Base-by-base conservation (phyloP, 2,797 vertebrate genomes). In the Gobionotothen gibberifrons region DNA sequence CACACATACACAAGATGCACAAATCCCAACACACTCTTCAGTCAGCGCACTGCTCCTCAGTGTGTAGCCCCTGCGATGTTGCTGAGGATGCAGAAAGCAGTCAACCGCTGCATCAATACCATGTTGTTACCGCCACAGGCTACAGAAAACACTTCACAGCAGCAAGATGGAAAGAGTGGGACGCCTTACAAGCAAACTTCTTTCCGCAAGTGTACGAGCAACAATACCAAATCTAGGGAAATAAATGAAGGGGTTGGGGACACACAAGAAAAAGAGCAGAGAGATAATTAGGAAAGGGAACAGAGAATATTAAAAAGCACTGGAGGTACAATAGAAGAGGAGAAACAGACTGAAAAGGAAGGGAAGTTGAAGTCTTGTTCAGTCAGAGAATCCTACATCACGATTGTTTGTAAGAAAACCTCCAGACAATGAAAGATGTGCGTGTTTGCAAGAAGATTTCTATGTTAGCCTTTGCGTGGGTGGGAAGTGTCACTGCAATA, bases 31-130 rank as follows among this genome's bases (percentile, higher is more conserved):
- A 9, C 32, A 66, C 9, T 26, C 22, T 26, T 26, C 22, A 26
- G 22, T 26, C 22, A 26, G 3, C 22, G 22, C 22, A 26, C 26
- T 26, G 52, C 56, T n/a, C 22, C 54, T 58, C 61, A 11, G 48
- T 51, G 62, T 47, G 77, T 48, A 6, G 72, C 71, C 11, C 16
- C 44, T 64, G 53, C 26, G 54, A 61, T 79, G 68, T 57, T 86
- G 81, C 87, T 84, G 82, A 85, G 63, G 64, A 64, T 47, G 82
- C 70, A 87, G 79, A 85, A 90, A 83, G 47, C 80, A 47, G 71
- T 54, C 11, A 32, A 64, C 68, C 77, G 46, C 76, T 77, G 72
- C 83, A 72, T 83, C 78, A 76, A 49, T 82, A 69, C 78, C 21
- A 60, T 49, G 63, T 65, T 51, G 77, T 67, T 80, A 54, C 67